These are phyloP conservation scores for Cabera pusaria DNA, from an alignment of 2,888 invertebrate genomes.

Conservation along the genomic window DNA sequence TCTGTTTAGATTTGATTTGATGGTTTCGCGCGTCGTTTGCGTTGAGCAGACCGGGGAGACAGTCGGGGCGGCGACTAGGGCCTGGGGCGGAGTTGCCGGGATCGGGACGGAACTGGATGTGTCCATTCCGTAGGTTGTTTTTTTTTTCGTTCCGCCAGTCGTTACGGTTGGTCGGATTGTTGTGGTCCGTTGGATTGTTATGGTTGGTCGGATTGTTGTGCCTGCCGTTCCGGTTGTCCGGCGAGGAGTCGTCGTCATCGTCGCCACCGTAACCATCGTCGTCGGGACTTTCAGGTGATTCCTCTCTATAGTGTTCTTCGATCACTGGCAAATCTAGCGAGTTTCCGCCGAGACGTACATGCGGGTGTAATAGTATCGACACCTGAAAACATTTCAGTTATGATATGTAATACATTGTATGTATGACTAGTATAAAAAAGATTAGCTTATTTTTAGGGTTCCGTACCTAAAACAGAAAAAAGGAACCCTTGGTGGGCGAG, in stretches of 20 bases:
- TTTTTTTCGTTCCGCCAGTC: slow-evolving; percentile 1
- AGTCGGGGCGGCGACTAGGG: slow-evolving; percentile 12
- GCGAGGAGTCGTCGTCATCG: background rate
- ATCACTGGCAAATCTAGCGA: slow-evolving; percentile 67
- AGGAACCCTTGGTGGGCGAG: too few relatives aligned
- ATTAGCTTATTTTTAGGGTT: too few relatives aligned
- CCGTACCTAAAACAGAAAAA: too few relatives aligned
- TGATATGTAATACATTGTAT: too few relatives aligned
- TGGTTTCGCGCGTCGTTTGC: slow-evolving; percentile 33
- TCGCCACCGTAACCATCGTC: slow-evolving; percentile 16
- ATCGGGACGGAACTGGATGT: background rate
- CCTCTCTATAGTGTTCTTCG: slow-evolving; percentile 55
- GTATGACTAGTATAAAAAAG: too few relatives aligned
- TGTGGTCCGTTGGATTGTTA: too few relatives aligned
- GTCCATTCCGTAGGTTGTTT: too few relatives aligned
- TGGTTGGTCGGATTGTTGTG: too few relatives aligned
- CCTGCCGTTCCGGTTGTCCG: background rate
- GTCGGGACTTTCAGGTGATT: slow-evolving; percentile 33
- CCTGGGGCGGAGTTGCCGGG: background rate
- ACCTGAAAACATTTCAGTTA: slow-evolving; percentile 44
- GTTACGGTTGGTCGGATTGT: too few relatives aligned
- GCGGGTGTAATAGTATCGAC: slow-evolving; percentile 65
- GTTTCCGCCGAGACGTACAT: slow-evolving; percentile 54
- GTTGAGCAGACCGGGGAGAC: slow-evolving; percentile 11
- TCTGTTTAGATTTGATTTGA: slow-evolving; percentile 33